A percentile compares a stretch with the other conserved stretches of the same genome.
Conservation (phyloP, 2,888 invertebrate genomes). For the Hydraecia micacea region DNA sequence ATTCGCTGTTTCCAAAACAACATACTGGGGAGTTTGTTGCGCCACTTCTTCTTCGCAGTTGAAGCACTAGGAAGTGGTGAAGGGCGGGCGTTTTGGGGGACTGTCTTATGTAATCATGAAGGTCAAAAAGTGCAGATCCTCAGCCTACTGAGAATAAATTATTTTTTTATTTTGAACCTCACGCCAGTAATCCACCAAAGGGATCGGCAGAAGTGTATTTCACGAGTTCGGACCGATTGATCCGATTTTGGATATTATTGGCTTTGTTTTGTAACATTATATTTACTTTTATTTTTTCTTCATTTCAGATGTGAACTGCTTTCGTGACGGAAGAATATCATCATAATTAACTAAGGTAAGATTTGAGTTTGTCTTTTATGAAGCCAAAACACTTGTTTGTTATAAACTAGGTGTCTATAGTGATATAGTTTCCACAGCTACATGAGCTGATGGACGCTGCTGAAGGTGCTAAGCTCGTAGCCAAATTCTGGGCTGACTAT, state of each 20-base stretch:
- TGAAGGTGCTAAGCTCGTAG: background rate
- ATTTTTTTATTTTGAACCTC: background rate
- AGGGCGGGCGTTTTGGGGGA: no score
- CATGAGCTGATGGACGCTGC: background rate
- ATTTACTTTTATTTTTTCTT: constrained; percentile 11
- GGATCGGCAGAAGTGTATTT: background rate
- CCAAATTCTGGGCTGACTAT: background rate
- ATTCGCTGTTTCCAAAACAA: no score
- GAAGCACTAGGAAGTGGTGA: no score
- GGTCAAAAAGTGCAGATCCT: no score
- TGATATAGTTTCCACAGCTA: background rate
- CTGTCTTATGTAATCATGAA: no score
- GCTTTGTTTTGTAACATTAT: background rate
- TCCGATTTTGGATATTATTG: background rate
- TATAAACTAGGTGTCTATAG: background rate
- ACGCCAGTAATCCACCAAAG: background rate
- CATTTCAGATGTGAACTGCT: constrained; percentile 70
- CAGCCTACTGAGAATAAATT: no score
- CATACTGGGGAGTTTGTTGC: no score
- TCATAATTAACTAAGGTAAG: constrained; percentile 64
- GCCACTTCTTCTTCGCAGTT: no score
- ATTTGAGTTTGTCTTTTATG: background rate
- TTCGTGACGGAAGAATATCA: constrained; percentile 53
- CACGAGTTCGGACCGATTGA: background rate
- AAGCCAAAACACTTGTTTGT: background rate